phyloP scores from a whole-genome alignment of 2,888 invertebrate genomes.

The Drosophila tripunctata region DNA sequence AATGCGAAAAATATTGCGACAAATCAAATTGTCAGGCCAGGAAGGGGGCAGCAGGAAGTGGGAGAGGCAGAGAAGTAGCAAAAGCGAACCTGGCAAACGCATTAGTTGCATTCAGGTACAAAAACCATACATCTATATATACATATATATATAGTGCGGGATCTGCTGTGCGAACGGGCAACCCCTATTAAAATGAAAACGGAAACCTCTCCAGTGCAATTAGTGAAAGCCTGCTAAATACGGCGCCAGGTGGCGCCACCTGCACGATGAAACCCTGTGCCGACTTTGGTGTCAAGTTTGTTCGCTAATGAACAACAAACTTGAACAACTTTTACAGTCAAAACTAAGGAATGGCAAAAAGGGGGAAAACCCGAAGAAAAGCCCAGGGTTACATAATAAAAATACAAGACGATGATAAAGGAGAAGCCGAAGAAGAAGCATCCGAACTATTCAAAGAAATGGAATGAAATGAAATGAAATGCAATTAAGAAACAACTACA shows the following conservation, averaged over 20 bases:
- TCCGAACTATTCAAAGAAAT: slow-evolving; percentile 52
- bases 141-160: too few relatives aligned
- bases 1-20: slow-evolving; percentile 69
- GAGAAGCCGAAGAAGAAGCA: slow-evolving; percentile 17
- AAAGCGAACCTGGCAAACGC: slow-evolving; percentile 1
- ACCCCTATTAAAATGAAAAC: slow-evolving; percentile 17
- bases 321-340: slow-evolving; percentile 53
- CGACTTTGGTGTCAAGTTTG: slow-evolving; percentile 52
- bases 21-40: slow-evolving; percentile 62
- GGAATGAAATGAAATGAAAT: slow-evolving; percentile 66
- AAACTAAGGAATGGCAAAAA: not conserved
- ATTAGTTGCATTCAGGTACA: slow-evolving; percentile 16
- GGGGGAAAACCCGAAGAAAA: not conserved
- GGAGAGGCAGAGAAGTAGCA: not conserved
- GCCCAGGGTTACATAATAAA: not conserved
- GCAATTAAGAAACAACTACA: slow-evolving; percentile 73
- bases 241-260: slow-evolving; percentile 37
- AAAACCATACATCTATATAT: too few relatives aligned
- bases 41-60: not conserved
- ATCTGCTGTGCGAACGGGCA: not conserved
- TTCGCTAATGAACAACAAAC: slow-evolving; percentile 73
- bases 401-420: not conserved
- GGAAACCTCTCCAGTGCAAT: slow-evolving; percentile 42
- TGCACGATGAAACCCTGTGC: not conserved
- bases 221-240: slow-evolving; percentile 51